Conservation (phyloP, 2,888 invertebrate species). For the Podabrus alpinus region DNA sequence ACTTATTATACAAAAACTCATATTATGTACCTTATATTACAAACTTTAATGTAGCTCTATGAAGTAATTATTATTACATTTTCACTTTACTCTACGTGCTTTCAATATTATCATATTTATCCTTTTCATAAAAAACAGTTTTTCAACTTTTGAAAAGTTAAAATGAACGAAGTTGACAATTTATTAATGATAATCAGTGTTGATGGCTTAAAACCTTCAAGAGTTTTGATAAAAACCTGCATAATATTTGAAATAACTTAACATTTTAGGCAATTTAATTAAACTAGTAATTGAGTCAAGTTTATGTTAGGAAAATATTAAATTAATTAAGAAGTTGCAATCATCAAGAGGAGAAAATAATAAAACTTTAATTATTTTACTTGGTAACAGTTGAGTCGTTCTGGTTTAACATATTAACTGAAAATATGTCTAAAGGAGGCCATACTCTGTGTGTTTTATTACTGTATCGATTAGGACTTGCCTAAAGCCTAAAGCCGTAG, state of each 20-base stretch:
- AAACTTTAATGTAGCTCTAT: background rate
- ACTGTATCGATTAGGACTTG: no score
- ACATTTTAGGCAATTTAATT: background rate
- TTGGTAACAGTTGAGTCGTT: background rate
- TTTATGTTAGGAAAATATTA: background rate
- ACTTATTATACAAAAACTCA: no score
- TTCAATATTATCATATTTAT: background rate
- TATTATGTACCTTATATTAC: no score
- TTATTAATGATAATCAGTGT: background rate
- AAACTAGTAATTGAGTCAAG: background rate
- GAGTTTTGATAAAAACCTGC: background rate
- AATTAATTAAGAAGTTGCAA: background rate
- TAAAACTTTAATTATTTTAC: background rate
- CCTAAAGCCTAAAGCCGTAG: no score
- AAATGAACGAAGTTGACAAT: background rate
- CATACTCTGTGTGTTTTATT: background rate
- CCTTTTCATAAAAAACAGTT: background rate
- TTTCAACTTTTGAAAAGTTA: background rate
- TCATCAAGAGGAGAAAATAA: background rate
- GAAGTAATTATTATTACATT: background rate
- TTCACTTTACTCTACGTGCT: background rate
- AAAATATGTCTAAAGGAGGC: background rate
- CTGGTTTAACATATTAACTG: background rate
- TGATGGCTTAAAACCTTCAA: background rate
- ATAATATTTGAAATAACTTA: no score